Evolutionary conservation across 2,888 invertebrate species (phyloP), one percentile per base, ranked within the genome.

Genomic region (Eristalis tenax): DNA sequence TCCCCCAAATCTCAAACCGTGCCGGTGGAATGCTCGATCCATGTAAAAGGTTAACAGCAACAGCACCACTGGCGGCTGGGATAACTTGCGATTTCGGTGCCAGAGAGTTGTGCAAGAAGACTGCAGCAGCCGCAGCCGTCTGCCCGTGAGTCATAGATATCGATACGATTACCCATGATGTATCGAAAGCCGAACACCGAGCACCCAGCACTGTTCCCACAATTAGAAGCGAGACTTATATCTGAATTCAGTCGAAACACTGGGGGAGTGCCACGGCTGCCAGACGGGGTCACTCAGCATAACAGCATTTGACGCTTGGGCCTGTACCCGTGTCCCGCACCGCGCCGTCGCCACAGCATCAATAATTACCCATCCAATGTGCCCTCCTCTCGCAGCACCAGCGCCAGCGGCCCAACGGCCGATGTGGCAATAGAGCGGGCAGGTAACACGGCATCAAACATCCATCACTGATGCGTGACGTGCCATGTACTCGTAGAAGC

Each of bases 381-480:
- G 35, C 32, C 32, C 38, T n/a, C 57, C 32, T 57, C 18, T 38
- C 10, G 5, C 40, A 11, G 2, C 66, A 22, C 56, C 70, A 56
- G 32, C 64, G 40, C 56, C 70, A 56, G 32, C 64, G 40, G 38
- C 64, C 2, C 32, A 10, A 32, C 28, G 43, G 11, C 63, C 28
- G 74, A 66, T 79, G 65, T 73, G 69, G 43, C 63, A 80, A 73
- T 65, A 66, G 50, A 11, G 38, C 10, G 15, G 57, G 10, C 38
- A 35, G 23, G 57, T 56, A 77, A 15, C 26, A 32, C 50, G 71
- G 57, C 83, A 79, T 74, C 43, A 43, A 57, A 38, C 65, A 84
- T 76, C 69, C 65, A 82, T 82, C 81, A 77, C 56, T 77, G 81
- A 81, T 82, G 85, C 85, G 66, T 80, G 81, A 64, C 76, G 80